Conservation (phyloP, 2,888 invertebrate genomes). For the Drosophila tripunctata region DNA sequence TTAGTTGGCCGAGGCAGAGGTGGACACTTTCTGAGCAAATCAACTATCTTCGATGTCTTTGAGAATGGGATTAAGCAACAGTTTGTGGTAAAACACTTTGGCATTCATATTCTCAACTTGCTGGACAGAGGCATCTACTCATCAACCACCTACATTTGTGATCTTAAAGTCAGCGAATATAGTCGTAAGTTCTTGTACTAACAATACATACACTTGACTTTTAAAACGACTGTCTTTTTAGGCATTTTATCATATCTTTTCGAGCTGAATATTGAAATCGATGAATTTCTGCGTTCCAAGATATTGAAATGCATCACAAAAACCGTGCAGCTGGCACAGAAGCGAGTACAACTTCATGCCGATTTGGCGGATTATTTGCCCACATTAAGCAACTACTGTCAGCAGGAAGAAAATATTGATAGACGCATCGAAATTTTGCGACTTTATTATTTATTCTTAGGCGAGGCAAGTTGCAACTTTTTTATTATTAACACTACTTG, state of each 20-base stretch:
- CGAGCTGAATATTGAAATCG: constrained; percentile 60
- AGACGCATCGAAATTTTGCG: constrained; percentile 75
- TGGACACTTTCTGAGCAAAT: constrained; percentile 68
- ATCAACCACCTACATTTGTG: constrained; percentile 58
- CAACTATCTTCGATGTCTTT: constrained; percentile 69
- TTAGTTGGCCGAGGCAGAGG: constrained; percentile 41
- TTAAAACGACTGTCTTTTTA: too few species aligned
- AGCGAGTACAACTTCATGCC: constrained; percentile 73
- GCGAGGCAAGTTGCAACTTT: constrained; percentile 58
- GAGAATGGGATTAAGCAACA: constrained; percentile 70
- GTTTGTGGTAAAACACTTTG: constrained; percentile 69
- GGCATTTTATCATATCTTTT: constrained; percentile 80
- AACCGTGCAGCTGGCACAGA: constrained; percentile 71
- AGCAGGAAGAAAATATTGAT: constrained; percentile 50
- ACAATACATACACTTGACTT: too few species aligned
- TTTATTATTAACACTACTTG: too few species aligned
- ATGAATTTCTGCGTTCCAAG: constrained; percentile 61
- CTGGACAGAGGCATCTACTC: constrained; percentile 79
- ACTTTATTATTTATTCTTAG: constrained; percentile 70
- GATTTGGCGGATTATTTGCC: constrained; percentile 80
- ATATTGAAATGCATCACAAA: constrained; percentile 75
- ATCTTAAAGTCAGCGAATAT: constrained; percentile 78
- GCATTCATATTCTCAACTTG: constrained; percentile 71
- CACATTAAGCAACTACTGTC: constrained; percentile 53
- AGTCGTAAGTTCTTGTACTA: constrained; percentile 67